phyloP scores from a whole-genome alignment of 2,797 vertebrate genomes.

The Peromyscus eremicus region DNA sequence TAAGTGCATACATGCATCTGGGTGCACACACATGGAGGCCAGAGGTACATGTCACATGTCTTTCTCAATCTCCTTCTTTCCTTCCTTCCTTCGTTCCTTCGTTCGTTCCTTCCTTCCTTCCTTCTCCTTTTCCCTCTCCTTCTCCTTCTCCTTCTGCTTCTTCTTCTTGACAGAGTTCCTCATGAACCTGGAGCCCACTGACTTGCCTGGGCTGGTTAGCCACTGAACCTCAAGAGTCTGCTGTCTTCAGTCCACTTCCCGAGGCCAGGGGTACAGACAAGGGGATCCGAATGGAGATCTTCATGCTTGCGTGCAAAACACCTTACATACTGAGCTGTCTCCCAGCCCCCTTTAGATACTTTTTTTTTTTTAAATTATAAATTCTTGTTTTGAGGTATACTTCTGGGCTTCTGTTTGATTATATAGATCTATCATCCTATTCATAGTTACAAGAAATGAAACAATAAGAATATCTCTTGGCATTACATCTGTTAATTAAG shows the following conservation, averaged over 20 bases:
- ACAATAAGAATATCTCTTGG: background rate
- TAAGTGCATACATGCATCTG: background rate
- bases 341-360: background rate
- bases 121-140: too few relatives aligned
- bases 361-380: background rate
- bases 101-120: too few relatives aligned
- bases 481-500: background rate
- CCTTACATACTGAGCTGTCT: background rate
- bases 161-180: background rate
- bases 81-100: too few relatives aligned
- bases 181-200: background rate
- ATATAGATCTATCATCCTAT: background rate
- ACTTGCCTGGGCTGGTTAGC: background rate
- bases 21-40: background rate
- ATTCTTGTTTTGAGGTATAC: background rate
- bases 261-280: background rate
- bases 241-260: background rate
- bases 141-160: too few relatives aligned
- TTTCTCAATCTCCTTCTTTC: background rate
- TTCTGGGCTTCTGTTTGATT: background rate
- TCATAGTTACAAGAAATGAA: background rate
- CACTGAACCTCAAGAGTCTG: background rate
- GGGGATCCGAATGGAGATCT: background rate
- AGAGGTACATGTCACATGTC: background rate
- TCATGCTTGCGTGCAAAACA: background rate